Percentiles rank a stretch among this genome's conserved stretches.
Conservation (phyloP, 1,140 invertebrate species). For the Heliconius himera region DNA sequence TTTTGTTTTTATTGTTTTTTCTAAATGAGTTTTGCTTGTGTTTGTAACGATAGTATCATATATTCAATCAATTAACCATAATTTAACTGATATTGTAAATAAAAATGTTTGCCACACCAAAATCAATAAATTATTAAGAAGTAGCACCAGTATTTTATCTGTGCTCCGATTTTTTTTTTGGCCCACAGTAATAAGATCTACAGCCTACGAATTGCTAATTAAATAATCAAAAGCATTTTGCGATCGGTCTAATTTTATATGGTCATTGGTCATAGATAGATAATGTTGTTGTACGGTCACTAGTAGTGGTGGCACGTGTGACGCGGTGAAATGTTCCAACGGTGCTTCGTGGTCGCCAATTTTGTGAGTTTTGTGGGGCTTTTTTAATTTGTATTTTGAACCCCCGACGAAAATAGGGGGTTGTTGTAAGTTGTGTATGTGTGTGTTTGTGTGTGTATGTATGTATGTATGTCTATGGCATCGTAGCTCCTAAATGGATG, state of each 20-base stretch:
- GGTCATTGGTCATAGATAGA: background rate
- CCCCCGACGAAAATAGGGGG: too few species aligned
- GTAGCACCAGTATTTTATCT: background rate
- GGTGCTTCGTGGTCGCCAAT: slow-evolving; percentile 4
- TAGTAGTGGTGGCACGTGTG: background rate
- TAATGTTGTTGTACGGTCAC: background rate
- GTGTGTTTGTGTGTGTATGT: too few species aligned
- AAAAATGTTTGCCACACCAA: background rate
- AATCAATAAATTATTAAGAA: background rate
- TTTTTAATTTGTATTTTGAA: background rate
- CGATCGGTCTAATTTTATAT: background rate
- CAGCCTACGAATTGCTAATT: slow-evolving; percentile 12
- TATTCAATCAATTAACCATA: too few species aligned
- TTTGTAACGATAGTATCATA: too few species aligned
- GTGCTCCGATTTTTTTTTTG: background rate
- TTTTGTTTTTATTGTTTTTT: too few species aligned
- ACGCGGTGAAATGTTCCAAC: background rate
- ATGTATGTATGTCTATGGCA: too few species aligned
- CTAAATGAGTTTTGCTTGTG: too few species aligned
- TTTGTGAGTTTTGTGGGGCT: background rate
- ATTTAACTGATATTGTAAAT: too few species aligned
- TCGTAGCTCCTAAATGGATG: too few species aligned
- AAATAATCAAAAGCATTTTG: background rate
- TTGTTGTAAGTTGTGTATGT: too few species aligned
- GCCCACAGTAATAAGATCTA: background rate